These are phyloP conservation scores for Cryptomyrus ogoouensis DNA, from an alignment of 2,113 vertebrate species.

Conservation along the genomic window DNA sequence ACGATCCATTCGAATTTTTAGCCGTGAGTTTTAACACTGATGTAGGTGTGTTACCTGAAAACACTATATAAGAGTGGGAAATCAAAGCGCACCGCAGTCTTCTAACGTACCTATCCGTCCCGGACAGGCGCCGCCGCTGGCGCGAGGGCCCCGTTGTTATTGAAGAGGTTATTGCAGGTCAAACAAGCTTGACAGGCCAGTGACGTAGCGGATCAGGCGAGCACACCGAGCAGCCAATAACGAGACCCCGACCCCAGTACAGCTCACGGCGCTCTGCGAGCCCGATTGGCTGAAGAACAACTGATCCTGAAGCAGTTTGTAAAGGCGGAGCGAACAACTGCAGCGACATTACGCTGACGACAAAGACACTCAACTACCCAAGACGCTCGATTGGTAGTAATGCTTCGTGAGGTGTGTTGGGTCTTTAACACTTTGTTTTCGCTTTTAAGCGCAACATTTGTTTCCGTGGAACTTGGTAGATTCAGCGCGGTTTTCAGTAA, in stretches of 20 bases:
- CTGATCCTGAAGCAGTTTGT: not conserved
- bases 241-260: not conserved
- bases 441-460: not conserved
- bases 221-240: conserved; percentile 19
- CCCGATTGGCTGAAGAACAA: not conserved
- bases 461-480: not conserved
- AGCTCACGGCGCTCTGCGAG: not conserved
- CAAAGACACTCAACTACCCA: not conserved
- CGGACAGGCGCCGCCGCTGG: not conserved
- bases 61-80: not conserved
- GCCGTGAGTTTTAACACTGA: not conserved
- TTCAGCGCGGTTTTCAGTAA: not conserved
- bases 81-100: not conserved
- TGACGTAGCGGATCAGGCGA: conserved; percentile 25
- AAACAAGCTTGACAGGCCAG: not conserved
- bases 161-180: conserved; percentile 18
- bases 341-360: not conserved
- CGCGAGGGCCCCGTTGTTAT: not conserved
- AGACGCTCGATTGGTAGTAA: conserved; percentile 2
- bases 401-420: not conserved
- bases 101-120: not conserved
- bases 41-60: not conserved
- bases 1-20: not conserved
- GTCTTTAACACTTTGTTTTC: not conserved
- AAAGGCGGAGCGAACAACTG: not conserved